Evolutionary conservation across 2,888 invertebrate genomes (phyloP), one percentile per base, ranked within the genome.

Genomic region (Leptopilina drosophilae): DNA sequence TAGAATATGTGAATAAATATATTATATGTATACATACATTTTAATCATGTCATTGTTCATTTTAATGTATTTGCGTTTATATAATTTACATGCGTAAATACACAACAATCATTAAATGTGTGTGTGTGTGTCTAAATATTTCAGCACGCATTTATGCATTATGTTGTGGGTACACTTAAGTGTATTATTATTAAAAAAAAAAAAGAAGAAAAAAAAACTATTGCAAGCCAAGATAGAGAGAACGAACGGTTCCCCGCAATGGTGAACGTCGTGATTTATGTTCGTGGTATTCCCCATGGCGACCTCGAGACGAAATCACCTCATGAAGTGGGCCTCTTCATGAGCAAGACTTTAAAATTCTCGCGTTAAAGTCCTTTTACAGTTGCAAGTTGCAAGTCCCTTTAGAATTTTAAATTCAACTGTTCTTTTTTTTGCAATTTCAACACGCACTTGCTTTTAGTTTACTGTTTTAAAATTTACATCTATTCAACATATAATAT

Each of bases 271-370:
- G 56, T 73, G 73, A 73, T 73, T 73, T 73, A 73, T 73, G 73
- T 53, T 73, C 56, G 49, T 56, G 73, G 53, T 64, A 64, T 64
- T 64, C 56, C 53, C 53, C 53, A 33, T 73, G 64, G 73, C 69
- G 69, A 69, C 73, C 73, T 73, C 73, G 73, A 73, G 73, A 73
- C 73, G 56, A 73, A 73, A 73, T 73, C 73, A 73, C 73, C 73
- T 73, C 53, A 33, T 33, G 56, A 56, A 73, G 56, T 73, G 73
- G 73, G 53, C 73, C 56, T 73, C 73, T 56, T 73, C 56, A 20
- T 20, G 64, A 33, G 14, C 26, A 64, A 64, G 26, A 64, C 20
- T 26, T 33, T 33, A 64, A 12, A 11, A 64, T 33, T 64, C 20
- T 26, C 12, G 15, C 49, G 12, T 40, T 5, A 66, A 40, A 42